phyloP scores from a whole-genome alignment of 92 coral and sea anemone species.

The Blastomussa wellsi region DNA sequence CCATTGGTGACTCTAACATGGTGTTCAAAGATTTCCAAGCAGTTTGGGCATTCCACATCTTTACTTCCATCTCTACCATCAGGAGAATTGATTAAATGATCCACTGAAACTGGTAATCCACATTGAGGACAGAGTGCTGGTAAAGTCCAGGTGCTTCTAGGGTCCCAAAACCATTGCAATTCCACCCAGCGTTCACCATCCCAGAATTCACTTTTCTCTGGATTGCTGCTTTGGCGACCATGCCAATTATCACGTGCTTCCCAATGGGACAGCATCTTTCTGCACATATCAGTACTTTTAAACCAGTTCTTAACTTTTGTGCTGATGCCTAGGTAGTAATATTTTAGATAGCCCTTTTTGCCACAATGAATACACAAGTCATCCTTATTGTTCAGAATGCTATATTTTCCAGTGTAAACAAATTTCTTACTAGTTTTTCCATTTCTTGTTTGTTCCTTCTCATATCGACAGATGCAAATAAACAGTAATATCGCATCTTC shows the following conservation, averaged over 20 bases:
- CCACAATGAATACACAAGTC: slow-evolving; percentile 60
- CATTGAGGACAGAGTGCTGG: slow-evolving; percentile 64
- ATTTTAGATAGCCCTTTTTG: slow-evolving; percentile 51
- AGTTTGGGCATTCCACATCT: slow-evolving; percentile 67
- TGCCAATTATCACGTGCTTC: slow-evolving; percentile 45
- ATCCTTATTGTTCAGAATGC: slow-evolving; percentile 58
- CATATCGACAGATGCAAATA: slow-evolving; percentile 62
- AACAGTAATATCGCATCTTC: slow-evolving; percentile 58
- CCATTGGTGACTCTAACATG: slow-evolving; percentile 45
- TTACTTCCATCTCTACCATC: slow-evolving; percentile 16
- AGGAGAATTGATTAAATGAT: slow-evolving; percentile 51
- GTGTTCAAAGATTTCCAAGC: slow-evolving; percentile 65
- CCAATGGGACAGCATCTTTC: slow-evolving; percentile 68
- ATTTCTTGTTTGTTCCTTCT: too few relatives aligned
- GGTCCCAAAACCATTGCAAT: slow-evolving; percentile 81
- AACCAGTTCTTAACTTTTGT: slow-evolving; percentile 77
- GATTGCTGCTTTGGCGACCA: slow-evolving; percentile 16
- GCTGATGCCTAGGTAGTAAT: slow-evolving; percentile 59
- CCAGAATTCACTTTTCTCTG: slow-evolving; percentile 72
- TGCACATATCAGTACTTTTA: slow-evolving; percentile 47
- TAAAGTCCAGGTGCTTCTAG: slow-evolving; percentile 52
- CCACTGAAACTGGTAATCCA: slow-evolving; percentile 57
- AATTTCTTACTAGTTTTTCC: slow-evolving; percentile 26
- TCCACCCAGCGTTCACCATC: slow-evolving; percentile 75
- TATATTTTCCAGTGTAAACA: slow-evolving; percentile 58